These are phyloP conservation scores for Vultur gryphus DNA, from an alignment of 2,797 vertebrate genomes.

Conservation along the genomic window DNA sequence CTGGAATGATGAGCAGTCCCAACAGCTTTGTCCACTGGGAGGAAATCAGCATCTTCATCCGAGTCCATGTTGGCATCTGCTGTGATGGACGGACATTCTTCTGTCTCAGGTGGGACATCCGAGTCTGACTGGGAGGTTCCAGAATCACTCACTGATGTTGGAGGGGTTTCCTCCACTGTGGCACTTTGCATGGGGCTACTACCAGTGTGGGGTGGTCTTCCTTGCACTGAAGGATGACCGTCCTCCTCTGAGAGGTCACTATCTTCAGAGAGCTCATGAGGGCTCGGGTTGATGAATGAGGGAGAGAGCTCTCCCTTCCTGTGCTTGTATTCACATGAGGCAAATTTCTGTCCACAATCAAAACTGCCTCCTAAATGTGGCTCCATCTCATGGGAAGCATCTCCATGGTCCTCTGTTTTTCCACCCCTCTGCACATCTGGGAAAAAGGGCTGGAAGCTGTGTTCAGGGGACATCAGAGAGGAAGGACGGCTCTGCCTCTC, in stretches of 20 bases:
- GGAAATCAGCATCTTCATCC: constrained; percentile 92
- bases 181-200: constrained; percentile 72
- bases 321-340: constrained; percentile 82
- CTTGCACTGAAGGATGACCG: constrained; percentile 80
- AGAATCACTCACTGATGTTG: constrained; percentile 93
- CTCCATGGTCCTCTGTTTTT: constrained; percentile 60
- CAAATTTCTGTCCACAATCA: constrained; percentile 74
- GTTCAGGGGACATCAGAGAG: constrained; percentile 82
- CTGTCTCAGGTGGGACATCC: constrained; percentile 87
- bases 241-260: constrained; percentile 84
- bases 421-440: constrained; percentile 49
- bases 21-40: constrained; percentile 91
- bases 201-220: constrained; percentile 70
- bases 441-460: constrained; percentile 72
- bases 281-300: constrained; percentile 93
- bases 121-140: constrained; percentile 94
- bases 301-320: constrained; percentile 90
- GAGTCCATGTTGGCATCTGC: constrained; percentile 91
- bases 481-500: constrained; percentile 84
- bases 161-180: constrained; percentile 91
- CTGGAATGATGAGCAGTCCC: constrained; percentile 77
- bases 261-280: constrained; percentile 85
- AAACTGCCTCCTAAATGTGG: constrained; percentile 73
- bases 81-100: constrained; percentile 89
- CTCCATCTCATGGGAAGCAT: constrained; percentile 72